Conservation (phyloP, 2,888 invertebrate genomes). For the Neelides folsomi region DNA sequence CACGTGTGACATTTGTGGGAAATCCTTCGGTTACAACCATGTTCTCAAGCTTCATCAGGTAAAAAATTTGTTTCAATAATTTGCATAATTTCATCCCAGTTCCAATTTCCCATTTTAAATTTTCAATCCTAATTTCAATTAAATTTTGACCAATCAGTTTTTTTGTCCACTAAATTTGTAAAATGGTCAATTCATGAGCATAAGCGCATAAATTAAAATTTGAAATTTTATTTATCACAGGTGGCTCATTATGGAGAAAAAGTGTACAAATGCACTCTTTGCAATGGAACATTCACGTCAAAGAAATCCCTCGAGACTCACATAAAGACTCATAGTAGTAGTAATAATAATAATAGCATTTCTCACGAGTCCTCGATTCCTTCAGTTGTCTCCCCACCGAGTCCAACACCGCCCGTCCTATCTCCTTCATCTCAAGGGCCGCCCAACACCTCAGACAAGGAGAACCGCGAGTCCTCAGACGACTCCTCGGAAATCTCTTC, state of each 20-base stretch:
- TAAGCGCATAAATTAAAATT: background rate
- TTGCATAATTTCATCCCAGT: too few species aligned
- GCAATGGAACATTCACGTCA: conserved; percentile 77
- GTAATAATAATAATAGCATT: background rate
- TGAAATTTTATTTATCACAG: conserved; percentile 37
- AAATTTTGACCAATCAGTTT: too few species aligned
- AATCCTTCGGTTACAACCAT: conserved; percentile 82
- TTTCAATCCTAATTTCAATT: too few species aligned
- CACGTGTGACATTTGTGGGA: conserved; percentile 78
- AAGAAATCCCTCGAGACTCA: conserved; percentile 84
- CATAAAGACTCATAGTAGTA: conserved; percentile 52
- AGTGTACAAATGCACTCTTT: conserved; percentile 82
- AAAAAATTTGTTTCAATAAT: conserved; percentile 6
- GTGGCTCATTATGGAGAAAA: conserved; percentile 84
- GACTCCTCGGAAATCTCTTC: conserved; percentile 35
- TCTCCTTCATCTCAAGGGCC: conserved; percentile 15
- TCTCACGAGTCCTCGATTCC: conserved; percentile 29
- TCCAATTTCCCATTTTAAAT: too few species aligned
- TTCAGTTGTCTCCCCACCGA: background rate
- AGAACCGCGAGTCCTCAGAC: conserved; percentile 40
- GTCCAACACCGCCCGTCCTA: conserved; percentile 35
- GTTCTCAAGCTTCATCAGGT: conserved; percentile 63
- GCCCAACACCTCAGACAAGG: conserved; percentile 34
- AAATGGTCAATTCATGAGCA: too few species aligned
- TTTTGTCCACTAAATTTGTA: background rate